A percentile compares a stretch with the other conserved stretches of the same genome.
phyloP scores from a whole-genome alignment of 2,888 invertebrate species.

The Amorpha juglandis region DNA sequence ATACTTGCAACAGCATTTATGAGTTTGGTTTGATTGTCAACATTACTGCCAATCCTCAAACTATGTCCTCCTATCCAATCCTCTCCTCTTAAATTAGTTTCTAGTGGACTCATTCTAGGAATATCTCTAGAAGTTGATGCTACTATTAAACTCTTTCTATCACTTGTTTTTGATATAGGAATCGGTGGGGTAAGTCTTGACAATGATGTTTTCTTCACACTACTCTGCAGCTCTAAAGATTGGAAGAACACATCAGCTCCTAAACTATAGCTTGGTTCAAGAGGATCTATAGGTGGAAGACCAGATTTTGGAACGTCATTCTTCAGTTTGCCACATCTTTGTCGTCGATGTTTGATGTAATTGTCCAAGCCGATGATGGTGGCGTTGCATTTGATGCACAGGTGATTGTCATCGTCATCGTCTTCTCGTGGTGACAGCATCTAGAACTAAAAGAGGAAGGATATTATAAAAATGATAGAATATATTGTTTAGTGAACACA shows the following conservation, averaged over 20 bases:
- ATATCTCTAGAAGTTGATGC: conserved; percentile 67
- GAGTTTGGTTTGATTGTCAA: conserved; percentile 85
- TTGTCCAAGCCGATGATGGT: conserved; percentile 94
- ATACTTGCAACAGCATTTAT: conserved; percentile 87
- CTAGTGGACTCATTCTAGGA: conserved; percentile 71
- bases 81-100: conserved; percentile 79
- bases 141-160: conserved; percentile 59
- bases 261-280: conserved; percentile 83
- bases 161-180: conserved; percentile 62
- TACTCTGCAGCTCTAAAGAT: conserved; percentile 91
- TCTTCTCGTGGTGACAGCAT: conserved; percentile 85
- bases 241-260: conserved; percentile 95
- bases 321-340: conserved; percentile 83
- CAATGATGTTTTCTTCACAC: conserved; percentile 84
- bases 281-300: conserved; percentile 63
- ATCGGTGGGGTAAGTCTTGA: conserved; percentile 79
- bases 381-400: conserved; percentile 93
- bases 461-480: not conserved
- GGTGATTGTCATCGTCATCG: conserved; percentile 92
- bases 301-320: conserved; percentile 56
- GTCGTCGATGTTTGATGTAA: conserved; percentile 93
- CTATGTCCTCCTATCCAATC: conserved; percentile 86
- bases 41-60: conserved; percentile 80
- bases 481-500: not conserved
- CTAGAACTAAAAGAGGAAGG: conserved; percentile 48